Conservation (phyloP, 2,888 invertebrate genomes). For the Chrysolina oricalcia region DNA sequence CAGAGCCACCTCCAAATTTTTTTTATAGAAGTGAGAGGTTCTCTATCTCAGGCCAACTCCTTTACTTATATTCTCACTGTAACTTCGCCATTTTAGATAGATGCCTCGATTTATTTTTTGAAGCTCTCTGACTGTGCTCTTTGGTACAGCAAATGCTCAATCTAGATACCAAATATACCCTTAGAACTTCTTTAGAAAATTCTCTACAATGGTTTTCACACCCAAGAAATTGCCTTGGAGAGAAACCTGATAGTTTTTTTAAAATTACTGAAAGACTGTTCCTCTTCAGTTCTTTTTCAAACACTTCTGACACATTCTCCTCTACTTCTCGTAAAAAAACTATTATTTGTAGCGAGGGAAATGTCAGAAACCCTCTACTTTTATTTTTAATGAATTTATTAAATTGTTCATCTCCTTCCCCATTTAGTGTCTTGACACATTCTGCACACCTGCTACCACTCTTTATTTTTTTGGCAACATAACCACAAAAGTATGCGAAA, state of each 20-base stretch:
- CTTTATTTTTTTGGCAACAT: neutral
- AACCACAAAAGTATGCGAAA: slow-evolving; percentile 25
- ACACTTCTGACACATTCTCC: neutral
- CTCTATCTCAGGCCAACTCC: too few species aligned
- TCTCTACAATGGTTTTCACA: neutral
- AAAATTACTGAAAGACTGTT: neutral
- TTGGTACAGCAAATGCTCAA: neutral
- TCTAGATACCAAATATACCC: neutral
- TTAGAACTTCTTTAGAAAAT: too few species aligned
- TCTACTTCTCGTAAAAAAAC: neutral
- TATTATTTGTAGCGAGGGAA: neutral
- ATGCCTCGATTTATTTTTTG: neutral
- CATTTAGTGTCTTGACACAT: neutral
- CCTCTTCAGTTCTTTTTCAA: neutral
- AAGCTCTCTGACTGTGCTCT: neutral
- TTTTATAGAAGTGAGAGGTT: too few species aligned
- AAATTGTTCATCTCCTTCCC: neutral
- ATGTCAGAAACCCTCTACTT: neutral
- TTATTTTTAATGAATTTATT: neutral
- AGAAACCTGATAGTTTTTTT: neutral
- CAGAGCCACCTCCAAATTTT: too few species aligned
- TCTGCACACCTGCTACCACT: neutral
- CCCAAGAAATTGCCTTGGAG: neutral
- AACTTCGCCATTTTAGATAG: neutral
- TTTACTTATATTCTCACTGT: too few species aligned